Evolutionary conservation across 2,797 vertebrate genomes (phyloP), one percentile per base, ranked within the genome.

Genomic region (Poeciliopsis gracilis): DNA sequence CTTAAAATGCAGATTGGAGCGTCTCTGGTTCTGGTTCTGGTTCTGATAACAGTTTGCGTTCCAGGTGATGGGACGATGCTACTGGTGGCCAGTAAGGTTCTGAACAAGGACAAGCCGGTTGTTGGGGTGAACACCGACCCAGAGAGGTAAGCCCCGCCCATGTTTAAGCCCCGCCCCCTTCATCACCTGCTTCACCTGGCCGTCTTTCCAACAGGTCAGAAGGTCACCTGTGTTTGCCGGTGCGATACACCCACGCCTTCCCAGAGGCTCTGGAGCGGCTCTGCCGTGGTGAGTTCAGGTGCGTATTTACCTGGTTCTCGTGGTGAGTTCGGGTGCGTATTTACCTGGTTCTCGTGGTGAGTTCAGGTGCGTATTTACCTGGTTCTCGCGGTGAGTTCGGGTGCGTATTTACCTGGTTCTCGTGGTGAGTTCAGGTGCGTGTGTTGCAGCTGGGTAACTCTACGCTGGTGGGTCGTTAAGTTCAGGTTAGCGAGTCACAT

Each of bases 1-100:
- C 0, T 9, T 53, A 9, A 53, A 10, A 23, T 25, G 20, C 23
- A 53, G 8, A 25, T 53, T 3, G 25, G 25, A 57, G 25, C 11
- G 1, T 28, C 12, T 30, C n/a, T n/a, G 55, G 55, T 13, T 30
- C 55, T n/a, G 55, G 55, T 13, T 30, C 55, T 8, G 47, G 47
- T 49, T 55, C 53, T 55, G 53, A n/a, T 55, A 82, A 83, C 83
- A 76, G 53, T 88, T 89, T 88, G 88, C 87, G 88, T 85, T 91
- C 92, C 87, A 99, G 98, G 98, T 91, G 98, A 99, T 74, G 98
- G 98, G 77, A 99, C 98, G 59, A 99, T 99, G 98, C 95, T 99
- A 41, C 95, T 99, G 84, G 98, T 98, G 83, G 98, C 98, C 88
- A 98, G 98, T 95, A 99, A 99, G 91, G 97, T 99, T 80, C 94